A percentile compares a stretch with the other conserved stretches of the same genome.
Evolutionary conservation across 2,113 vertebrate species (phyloP).

Genomic region (Phrynosoma platyrhinos): DNA sequence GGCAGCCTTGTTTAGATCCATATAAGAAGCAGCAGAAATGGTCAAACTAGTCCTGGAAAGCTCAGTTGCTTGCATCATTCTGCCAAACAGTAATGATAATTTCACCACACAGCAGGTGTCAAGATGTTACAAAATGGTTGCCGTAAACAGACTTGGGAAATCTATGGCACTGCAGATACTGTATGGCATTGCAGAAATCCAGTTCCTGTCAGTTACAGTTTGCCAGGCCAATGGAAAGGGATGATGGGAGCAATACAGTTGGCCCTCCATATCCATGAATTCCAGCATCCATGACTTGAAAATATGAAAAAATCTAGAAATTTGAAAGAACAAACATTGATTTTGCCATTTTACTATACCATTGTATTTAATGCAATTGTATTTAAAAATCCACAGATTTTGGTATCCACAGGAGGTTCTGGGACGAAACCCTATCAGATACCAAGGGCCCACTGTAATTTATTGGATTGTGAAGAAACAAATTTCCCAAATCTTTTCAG

Average conservation of each 20-base stretch:
- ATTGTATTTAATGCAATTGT: too few species aligned
- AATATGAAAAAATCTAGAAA: too few species aligned
- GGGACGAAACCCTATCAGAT: too few species aligned
- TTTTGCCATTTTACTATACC: too few species aligned
- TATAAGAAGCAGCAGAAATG: not conserved
- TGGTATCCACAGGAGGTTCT: too few species aligned
- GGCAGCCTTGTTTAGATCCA: not conserved
- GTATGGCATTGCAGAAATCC: not conserved
- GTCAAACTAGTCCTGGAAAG: not conserved
- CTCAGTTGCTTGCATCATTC: not conserved
- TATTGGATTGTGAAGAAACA: not conserved
- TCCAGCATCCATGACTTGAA: too few species aligned
- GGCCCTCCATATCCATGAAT: too few species aligned
- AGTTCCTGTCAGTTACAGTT: not conserved
- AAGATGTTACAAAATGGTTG: not conserved
- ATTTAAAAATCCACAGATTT: too few species aligned
- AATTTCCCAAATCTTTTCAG: not conserved
- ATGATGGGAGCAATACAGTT: too few species aligned
- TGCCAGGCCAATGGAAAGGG: not conserved
- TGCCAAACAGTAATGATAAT: not conserved
- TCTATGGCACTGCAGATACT: not conserved
- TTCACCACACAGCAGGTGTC: not conserved
- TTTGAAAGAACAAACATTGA: too few species aligned
- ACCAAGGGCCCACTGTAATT: too few species aligned
- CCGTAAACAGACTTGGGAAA: not conserved